A percentile compares a stretch with the other conserved stretches of the same genome.
Conservation (phyloP, 2,113 vertebrate genomes). For the Colinus virginianus region DNA sequence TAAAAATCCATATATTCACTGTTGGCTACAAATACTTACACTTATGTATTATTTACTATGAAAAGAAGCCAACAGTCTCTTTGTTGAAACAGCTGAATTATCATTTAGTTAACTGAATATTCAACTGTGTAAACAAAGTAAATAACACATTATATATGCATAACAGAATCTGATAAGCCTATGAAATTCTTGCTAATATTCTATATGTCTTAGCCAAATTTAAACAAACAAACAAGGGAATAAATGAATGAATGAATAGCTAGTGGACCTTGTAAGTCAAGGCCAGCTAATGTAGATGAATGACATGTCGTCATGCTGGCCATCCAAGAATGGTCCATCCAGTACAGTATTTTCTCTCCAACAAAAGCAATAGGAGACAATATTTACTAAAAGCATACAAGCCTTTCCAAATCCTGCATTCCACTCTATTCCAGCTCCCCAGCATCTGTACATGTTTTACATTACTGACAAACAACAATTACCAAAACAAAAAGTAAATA, state of each 20-base stretch:
- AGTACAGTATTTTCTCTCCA: neutral
- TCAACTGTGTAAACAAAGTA: neutral
- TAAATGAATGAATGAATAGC: neutral
- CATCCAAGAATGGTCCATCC: neutral
- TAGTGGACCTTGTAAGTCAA: neutral
- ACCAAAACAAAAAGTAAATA: neutral
- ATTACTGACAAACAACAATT: neutral
- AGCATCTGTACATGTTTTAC: neutral
- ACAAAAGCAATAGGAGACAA: fast-evolving
- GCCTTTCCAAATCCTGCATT: neutral
- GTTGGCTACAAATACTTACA: neutral
- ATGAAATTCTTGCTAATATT: neutral
- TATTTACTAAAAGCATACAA: neutral
- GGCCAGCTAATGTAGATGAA: neutral
- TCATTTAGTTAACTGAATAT: conserved; percentile 13
- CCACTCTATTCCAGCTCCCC: neutral
- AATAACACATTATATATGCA: neutral
- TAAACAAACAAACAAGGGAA: neutral
- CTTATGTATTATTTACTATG: neutral
- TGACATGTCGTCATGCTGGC: neutral
- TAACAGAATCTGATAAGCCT: neutral
- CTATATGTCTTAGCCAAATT: neutral
- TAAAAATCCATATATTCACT: neutral
- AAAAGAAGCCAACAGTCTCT: neutral
- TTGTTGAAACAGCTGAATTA: conserved; percentile 2